Evolutionary conservation across 2,888 invertebrate species (phyloP).

Genomic region (Caenorhabditis panamensis): DNA sequence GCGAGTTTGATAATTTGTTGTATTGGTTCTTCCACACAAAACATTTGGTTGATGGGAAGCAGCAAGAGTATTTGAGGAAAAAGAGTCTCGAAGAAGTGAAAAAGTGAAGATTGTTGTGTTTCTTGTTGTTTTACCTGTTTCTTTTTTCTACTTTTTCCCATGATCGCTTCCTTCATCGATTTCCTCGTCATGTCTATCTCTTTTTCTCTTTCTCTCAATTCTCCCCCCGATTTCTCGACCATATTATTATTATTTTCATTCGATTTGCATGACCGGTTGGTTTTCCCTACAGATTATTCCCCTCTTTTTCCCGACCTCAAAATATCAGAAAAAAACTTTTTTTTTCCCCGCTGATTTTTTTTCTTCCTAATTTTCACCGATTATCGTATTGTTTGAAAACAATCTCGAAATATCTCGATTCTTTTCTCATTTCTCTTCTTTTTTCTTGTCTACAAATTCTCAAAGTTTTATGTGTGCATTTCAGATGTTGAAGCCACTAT

Average conservation of each 20-base stretch:
- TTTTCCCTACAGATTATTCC: neutral
- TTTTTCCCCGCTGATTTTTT: neutral
- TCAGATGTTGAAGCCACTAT: constrained; percentile 61
- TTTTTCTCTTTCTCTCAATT: neutral
- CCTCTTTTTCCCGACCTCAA: neutral
- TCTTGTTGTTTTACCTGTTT: neutral
- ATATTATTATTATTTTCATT: neutral
- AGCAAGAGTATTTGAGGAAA: constrained; percentile 43
- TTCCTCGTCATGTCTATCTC: neutral
- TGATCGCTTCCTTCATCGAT: neutral
- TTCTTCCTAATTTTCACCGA: neutral
- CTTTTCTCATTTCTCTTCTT: neutral
- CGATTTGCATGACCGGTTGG: constrained; percentile 47
- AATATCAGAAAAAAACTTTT: neutral
- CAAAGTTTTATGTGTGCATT: neutral
- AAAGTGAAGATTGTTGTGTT: too few relatives aligned
- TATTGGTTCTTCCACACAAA: constrained; percentile 78
- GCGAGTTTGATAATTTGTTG: constrained; percentile 75
- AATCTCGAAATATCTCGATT: too few relatives aligned
- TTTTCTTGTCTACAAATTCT: neutral
- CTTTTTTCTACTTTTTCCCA: neutral
- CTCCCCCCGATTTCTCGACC: neutral
- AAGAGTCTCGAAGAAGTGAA: constrained; percentile 12
- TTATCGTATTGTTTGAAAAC: too few relatives aligned
- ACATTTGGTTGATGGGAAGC: constrained; percentile 60